Base-by-base conservation (phyloP, 2,888 invertebrate species). In the Gordius sp. region DNA sequence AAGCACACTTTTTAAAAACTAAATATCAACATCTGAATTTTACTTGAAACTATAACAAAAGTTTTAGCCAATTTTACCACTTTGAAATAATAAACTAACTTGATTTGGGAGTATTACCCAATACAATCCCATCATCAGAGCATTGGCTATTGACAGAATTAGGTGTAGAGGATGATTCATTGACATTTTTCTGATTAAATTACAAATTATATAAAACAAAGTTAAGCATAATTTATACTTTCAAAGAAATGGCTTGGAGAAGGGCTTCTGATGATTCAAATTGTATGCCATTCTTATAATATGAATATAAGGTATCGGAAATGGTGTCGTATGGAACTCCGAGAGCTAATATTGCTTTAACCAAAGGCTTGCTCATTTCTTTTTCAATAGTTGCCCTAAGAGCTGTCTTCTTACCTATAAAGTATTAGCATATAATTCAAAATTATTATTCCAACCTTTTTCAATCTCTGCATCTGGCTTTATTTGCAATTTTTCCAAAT, bases 191-290 rank as follows among this genome's bases (percentile, higher is more conserved):
- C n/a, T 33, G 39, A n/a, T 8, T 33, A 13, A 13, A 13, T 33
- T 8, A 33, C 8, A 33, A 33, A 33, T 33, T 33, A 33, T 33
- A 13, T n/a, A 33, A 33, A 33, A 33, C 8, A 33, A 33, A 33
- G n/a, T 8, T 13, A 33, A n/a, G n/a, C n/a, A n/a, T 33, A n/a
- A 13, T 33, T 33, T 33, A n/a, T 33, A 33, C 39, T n/a, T 33
- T 33, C n/a, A n/a, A n/a, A 23, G 47, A 47, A 4, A 47, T 47
- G 47, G 55, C 55, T 54, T 54, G 24, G 27, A 54, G 55, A 25
- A 54, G 55, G 26, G 55, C 55, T 20, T 54, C 55, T 16, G 55
- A 54, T 16, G 55, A 25, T 25, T 27, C 28, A 28, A 54, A 54
- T 8, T 25, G 24, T 16, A 54, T 54, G 16, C 55, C 55, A 20